Evolutionary conservation across 2,888 invertebrate species (phyloP).

Genomic region (Campoplex capitator): DNA sequence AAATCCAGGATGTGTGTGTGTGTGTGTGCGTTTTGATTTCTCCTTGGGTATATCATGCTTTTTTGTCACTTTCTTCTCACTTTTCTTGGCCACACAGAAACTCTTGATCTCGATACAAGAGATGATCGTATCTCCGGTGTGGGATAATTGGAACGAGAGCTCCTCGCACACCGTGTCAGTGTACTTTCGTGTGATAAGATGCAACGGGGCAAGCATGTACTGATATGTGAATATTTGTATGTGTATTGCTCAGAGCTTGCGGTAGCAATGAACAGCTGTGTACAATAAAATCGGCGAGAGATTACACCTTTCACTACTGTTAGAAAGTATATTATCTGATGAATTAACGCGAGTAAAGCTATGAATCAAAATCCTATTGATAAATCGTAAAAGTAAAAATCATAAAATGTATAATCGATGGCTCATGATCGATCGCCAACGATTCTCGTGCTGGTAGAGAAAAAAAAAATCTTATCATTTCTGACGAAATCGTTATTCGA

Average conservation of each 20-base stretch:
- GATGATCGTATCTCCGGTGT: conserved; percentile 67
- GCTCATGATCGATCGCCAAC: background rate
- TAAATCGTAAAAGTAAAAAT: background rate
- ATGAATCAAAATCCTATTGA: conserved; percentile 3
- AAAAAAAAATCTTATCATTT: background rate
- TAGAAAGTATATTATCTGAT: conserved; percentile 69
- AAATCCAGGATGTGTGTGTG: conserved; percentile 19
- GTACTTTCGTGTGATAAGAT: conserved; percentile 62
- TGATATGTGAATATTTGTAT: conserved; percentile 9
- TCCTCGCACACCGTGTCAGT: conserved; percentile 64
- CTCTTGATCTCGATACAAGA: conserved; percentile 67
- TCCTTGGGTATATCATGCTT: conserved; percentile 18
- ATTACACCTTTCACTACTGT: conserved; percentile 72
- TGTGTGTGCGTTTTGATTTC: conserved; percentile 65
- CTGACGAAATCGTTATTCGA: background rate
- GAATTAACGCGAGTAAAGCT: background rate
- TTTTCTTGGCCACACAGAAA: conserved; percentile 61
- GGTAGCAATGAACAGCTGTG: conserved; percentile 28
- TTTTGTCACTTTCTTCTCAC: conserved; percentile 65
- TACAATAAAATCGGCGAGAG: conserved; percentile 65
- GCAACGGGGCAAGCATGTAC: conserved; percentile 26
- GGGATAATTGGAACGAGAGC: conserved; percentile 68
- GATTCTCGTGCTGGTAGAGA: background rate
- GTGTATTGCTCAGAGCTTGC: conserved; percentile 5
- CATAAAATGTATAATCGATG: background rate